A percentile compares a stretch with the other conserved stretches of the same genome.
Evolutionary conservation across 2,113 vertebrate genomes (phyloP).

Genomic region (Atractosteus spatula): DNA sequence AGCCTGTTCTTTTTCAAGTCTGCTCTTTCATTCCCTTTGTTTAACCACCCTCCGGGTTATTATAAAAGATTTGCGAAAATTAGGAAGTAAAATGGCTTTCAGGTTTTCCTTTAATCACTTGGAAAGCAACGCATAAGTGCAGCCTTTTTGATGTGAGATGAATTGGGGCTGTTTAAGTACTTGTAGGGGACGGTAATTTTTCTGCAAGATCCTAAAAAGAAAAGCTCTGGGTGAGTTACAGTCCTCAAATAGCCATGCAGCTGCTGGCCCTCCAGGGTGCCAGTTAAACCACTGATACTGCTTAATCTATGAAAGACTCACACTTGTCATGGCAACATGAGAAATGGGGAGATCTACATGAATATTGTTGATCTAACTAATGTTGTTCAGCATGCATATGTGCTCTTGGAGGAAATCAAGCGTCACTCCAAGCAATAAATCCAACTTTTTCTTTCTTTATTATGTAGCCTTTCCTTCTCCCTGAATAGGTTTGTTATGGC

Average conservation of each 20-base stretch:
- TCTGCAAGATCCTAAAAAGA: too few species aligned
- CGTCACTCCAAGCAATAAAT: background rate
- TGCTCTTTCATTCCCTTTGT: constrained; percentile 21
- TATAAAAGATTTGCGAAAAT: constrained; percentile 42
- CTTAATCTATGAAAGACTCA: background rate
- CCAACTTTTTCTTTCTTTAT: background rate
- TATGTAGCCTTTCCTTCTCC: background rate
- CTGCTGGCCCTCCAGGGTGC: constrained; percentile 6
- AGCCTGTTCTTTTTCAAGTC: constrained; percentile 1
- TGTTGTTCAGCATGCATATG: background rate
- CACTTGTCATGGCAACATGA: background rate
- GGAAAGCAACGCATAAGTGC: constrained; percentile 17
- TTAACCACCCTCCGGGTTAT: constrained; percentile 51
- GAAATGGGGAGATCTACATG: background rate
- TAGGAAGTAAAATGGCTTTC: constrained; percentile 54
- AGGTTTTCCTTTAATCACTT: constrained; percentile 52
- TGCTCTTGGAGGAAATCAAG: background rate
- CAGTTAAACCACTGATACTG: background rate
- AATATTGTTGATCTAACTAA: background rate
- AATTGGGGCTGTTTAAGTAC: background rate
- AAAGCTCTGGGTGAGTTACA: background rate
- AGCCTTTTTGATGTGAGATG: constrained; percentile 9
- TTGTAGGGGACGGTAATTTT: constrained; percentile 1
- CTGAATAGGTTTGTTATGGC: background rate
- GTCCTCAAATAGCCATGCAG: constrained; percentile 5